Evolutionary conservation across 2,888 invertebrate species (phyloP), one percentile per base, ranked within the genome.

Genomic region (Platycheirus albimanus): DNA sequence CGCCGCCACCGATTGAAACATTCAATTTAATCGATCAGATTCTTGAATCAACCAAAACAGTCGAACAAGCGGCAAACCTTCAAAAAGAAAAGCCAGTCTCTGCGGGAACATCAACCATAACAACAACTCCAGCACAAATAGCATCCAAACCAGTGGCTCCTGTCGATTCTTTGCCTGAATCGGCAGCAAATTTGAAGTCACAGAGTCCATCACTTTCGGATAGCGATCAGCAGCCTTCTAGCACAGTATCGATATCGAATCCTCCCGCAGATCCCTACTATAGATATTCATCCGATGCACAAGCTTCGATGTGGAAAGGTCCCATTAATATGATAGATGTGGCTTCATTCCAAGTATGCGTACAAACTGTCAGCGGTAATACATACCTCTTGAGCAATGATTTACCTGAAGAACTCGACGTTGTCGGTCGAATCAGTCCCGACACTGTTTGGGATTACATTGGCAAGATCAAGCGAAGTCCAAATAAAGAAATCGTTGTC

Each of bases 381-480:
- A 93, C 94, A 36, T 89, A 92, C 30, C 94, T 94, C 83, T 91
- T 96, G 19, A 93, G 94, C 86, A 93, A 94, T 86, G 95, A 96
- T 88, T 91, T 98, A 36, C 95, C 95, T 3, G 92, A 94, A 58
- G 95, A 95, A 71, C 91, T 98, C 24, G 96, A 96, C 87, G 95
- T 99, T 36, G 97, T 98, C 11, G 99, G 99, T 0, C 93, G 99
- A 87, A 98, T 99, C 87, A 94, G 95, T 66, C 97, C 97, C 0
- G 95, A 95, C 10, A 97, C 96, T 10, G 97, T 96, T 5, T 98
- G 97, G 97, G 97, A 98, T 74, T 99, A 99, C 88, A 95, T 99
- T 70, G 93, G 93, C 36, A 97, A 98, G 91, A 96, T 98, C 92
- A 96, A 96, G 88, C 95, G 96, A 88, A 94, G 95, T 45, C 95